These are phyloP conservation scores for Pachymerium ferrugineum DNA, from an alignment of 2,888 invertebrate species.

Conservation along the genomic window DNA sequence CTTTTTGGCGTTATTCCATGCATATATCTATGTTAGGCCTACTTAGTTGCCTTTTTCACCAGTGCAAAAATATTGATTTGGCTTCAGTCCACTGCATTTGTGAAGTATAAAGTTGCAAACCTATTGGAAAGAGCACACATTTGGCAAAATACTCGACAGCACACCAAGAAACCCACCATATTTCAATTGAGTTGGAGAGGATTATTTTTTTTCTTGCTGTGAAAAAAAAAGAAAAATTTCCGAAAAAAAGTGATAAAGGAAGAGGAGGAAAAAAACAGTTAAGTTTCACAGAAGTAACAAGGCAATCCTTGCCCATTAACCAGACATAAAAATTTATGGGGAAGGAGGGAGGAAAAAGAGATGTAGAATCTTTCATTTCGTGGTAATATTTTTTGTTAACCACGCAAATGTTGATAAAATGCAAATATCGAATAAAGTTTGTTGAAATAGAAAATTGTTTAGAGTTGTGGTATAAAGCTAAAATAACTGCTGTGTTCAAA, in stretches of 20 bases:
- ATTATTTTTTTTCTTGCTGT: neutral
- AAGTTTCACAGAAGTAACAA: neutral
- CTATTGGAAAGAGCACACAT: slow-evolving; percentile 8
- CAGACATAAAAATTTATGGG: too few species aligned
- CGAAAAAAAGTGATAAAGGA: neutral
- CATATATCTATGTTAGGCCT: neutral
- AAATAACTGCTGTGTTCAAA: too few species aligned
- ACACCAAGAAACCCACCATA: neutral
- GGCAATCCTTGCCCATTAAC: too few species aligned
- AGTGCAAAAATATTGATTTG: slow-evolving; percentile 3
- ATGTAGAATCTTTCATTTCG: neutral
- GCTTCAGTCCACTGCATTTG: slow-evolving; percentile 4
- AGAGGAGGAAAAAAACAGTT: neutral
- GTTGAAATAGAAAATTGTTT: too few species aligned
- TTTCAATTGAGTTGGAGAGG: neutral
- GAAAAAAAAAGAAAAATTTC: neutral
- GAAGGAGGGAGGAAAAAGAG: neutral
- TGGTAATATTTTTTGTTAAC: neutral
- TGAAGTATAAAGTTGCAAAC: slow-evolving; percentile 8
- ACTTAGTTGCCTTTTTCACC: neutral
- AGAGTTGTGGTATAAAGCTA: too few species aligned
- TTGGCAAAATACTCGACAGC: slow-evolving; percentile 2
- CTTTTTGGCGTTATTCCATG: neutral
- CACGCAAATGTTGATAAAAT: neutral
- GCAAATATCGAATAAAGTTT: too few species aligned